phyloP scores from a whole-genome alignment of 2,797 vertebrate species.

The Sebastes aleutianus region DNA sequence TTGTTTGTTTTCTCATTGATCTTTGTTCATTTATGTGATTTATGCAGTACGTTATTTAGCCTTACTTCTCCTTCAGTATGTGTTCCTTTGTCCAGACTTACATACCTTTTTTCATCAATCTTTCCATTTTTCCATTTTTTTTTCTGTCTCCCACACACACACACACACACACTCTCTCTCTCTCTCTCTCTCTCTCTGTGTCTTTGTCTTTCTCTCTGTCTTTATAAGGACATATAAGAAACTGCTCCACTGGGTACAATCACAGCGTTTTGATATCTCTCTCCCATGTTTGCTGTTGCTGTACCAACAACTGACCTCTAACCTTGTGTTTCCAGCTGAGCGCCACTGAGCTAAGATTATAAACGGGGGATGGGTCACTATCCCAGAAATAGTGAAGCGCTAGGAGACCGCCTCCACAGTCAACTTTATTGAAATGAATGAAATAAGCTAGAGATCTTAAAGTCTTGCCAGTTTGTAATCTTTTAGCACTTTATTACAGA shows the following conservation, averaged over 20 bases:
- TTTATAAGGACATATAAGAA: conserved; percentile 74
- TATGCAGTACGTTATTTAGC: conserved; percentile 20
- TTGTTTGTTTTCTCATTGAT: background rate
- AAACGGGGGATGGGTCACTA: conserved; percentile 24
- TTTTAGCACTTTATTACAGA: background rate
- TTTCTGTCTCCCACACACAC: background rate
- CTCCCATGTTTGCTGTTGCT: conserved; percentile 56
- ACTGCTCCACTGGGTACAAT: conserved; percentile 55
- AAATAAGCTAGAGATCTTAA: background rate
- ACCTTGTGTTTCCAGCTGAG: conserved; percentile 60
- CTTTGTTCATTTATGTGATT: conserved; percentile 2
- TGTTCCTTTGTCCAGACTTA: conserved; percentile 12
- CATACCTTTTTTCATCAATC: conserved; percentile 8
- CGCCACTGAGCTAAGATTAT: conserved; percentile 45
- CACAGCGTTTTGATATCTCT: conserved; percentile 49
- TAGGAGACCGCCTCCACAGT: background rate
- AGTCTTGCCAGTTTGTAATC: background rate
- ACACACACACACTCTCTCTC: background rate
- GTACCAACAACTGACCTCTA: conserved; percentile 63
- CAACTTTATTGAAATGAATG: conserved; percentile 4
- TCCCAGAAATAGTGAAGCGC: conserved; percentile 38
- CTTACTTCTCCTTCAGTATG: background rate
- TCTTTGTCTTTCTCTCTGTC: conserved; percentile 3
- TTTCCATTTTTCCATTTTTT: background rate
- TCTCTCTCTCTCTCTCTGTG: too few relatives aligned